Evolutionary conservation across 2,888 invertebrate genomes (phyloP), one percentile per base, ranked within the genome.

Genomic region (Chalcosyrphus nemorum): DNA sequence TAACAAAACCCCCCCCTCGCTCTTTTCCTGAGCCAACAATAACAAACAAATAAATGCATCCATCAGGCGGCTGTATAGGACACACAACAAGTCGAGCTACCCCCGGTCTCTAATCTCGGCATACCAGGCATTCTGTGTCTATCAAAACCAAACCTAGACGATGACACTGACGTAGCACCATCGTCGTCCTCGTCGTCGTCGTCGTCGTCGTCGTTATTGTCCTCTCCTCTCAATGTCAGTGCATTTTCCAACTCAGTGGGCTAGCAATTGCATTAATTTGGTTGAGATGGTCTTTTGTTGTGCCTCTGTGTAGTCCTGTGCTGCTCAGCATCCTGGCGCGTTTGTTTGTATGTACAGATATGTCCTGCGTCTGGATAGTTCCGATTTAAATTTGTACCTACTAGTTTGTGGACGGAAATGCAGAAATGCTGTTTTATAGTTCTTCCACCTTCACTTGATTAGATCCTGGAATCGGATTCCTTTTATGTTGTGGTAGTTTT

Each of bases 221-320:
- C 11, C 43, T 56, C 72, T 41, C 24, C 29, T 47, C 61, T 72
- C 50, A 54, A 68, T 63, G 77, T 78, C 77, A 68, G 78, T 82
- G 72, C 78, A 82, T 82, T 82, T 82, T 82, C 82, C 82, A 78
- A 68, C 82, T 68, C 82, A 78, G 72, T 82, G 82, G 78, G 72
- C 78, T 72, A 78, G 78, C 78, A 72, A 82, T 84, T 80, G 78
- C 84, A 84, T 84, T 75, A 84, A 84, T 80, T 78, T 84, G 84
- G 74, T 84, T 84, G 74, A 84, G 80, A 80, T 84, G 74, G 80
- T 74, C 84, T 84, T 80, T 84, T 84, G 84, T 80, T 74, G 63
- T 65, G 35, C 27, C 61, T 24, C 24, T 24, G 45, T 24, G 45
- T 24, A 54, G 21, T n/a, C n/a, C n/a, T n/a, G n/a, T n/a, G n/a